Base-by-base conservation (phyloP, 2,888 invertebrate species). In the Buathra laborator region DNA sequence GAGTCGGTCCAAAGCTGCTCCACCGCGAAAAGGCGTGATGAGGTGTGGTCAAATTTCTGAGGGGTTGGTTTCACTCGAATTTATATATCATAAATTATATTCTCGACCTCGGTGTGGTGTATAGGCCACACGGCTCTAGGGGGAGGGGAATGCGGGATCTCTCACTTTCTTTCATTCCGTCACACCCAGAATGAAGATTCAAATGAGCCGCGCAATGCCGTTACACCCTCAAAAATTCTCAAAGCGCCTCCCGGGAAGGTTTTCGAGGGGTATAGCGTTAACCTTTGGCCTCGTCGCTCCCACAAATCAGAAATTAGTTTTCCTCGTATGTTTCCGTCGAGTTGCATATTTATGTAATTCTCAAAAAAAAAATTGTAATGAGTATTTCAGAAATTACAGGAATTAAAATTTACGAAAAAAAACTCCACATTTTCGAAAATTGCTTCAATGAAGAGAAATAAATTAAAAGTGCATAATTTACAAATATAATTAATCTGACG, bases 11-110 rank as follows among this genome's bases (percentile, higher is more conserved):
- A 80, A 83, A 67, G 86, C 48, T 51, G 66, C 86, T 83, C 86
- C 86, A 87, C 87, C 87, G 84, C 76, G 83, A 86, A 76, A 81
- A 87, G 84, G 93, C 90, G 92, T 92, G 91, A 87, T 90, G 88
- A 90, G 93, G 92, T 91, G 93, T 92, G 93, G 92, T 89, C 90
- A 89, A 93, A 93, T 93, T 92, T 91, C 90, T 91, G 90, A 87
- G 88, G 90, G 92, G 91, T 86, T 88, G 88, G 84, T 87, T 87
- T 86, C 85, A 86, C 85, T 84, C 79, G 79, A 87, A 87, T 86
- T 87, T 88, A 87, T 87, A 86, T 85, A 87, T 86, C 87, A 87
- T 88, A 88, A 88, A 86, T 88, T 85, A 87, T 72, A 77, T 72
- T 77, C 66, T 48, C 72, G 70, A 83, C 78, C 81, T 83, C 77